Evolutionary conservation across 2,888 invertebrate species (phyloP).

Genomic region (Baccha elongata): DNA sequence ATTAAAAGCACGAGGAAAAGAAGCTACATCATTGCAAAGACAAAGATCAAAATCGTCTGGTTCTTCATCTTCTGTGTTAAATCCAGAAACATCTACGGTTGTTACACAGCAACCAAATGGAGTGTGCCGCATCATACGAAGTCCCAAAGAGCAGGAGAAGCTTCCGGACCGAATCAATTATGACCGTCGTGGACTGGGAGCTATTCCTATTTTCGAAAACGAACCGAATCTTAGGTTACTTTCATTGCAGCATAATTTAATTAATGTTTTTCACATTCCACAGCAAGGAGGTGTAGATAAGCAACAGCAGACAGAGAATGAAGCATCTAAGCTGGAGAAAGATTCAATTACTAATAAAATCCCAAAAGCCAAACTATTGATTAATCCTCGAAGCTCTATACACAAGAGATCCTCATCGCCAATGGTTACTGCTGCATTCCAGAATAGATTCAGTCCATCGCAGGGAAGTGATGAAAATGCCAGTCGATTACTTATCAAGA

Average conservation of each 20-base stretch:
- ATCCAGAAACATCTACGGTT: conserved; percentile 71
- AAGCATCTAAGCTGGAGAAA: conserved; percentile 30
- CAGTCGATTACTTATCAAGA: conserved; percentile 53
- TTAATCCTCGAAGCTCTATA: conserved; percentile 64
- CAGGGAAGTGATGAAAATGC: conserved; percentile 45
- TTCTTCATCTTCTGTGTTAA: conserved; percentile 58
- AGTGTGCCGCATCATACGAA: conserved; percentile 86
- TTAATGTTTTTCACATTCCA: conserved; percentile 84
- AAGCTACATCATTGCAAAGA: conserved; percentile 65
- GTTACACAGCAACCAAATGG: conserved; percentile 81
- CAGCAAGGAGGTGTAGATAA: conserved; percentile 74
- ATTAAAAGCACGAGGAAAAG: conserved; percentile 72
- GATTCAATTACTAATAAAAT: conserved; percentile 71
- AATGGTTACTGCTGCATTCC: conserved; percentile 46
- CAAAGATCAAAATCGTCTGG: conserved; percentile 76
- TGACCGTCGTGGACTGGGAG: conserved; percentile 92
- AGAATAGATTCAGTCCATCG: conserved; percentile 52
- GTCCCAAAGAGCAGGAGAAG: conserved; percentile 90
- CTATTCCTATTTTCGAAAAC: conserved; percentile 90
- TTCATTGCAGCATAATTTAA: conserved; percentile 96
- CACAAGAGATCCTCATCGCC: conserved; percentile 76
- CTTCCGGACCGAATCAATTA: conserved; percentile 94
- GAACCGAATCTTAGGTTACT: conserved; percentile 91
- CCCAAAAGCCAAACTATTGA: conserved; percentile 77
- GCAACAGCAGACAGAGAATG: conserved; percentile 12